Evolutionary conservation across 2,797 vertebrate genomes (phyloP), one percentile per base, ranked within the genome.

Genomic region (Spea hammondii): DNA sequence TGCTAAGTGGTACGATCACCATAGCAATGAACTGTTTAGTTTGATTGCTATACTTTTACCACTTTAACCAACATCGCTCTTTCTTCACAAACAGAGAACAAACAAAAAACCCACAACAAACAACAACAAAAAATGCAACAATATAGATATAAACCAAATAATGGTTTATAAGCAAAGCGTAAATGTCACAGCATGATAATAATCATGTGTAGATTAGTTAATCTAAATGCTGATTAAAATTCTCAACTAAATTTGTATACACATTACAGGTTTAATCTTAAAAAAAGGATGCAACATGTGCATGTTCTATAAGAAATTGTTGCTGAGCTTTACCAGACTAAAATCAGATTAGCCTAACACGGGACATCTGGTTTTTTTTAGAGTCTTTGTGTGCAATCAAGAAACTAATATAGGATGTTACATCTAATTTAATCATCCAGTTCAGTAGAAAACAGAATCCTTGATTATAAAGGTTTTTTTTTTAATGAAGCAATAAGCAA

Each of bases 341-440:
- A 47, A 49, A 67, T 62, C 59, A 49, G 65, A 49, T 48, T 67
- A 48, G 6, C 12, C 11, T 67, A 48, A 67, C 46, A 67, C 12
- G 49, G 46, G 11, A 13, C 65, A 49, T 67, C 45, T 67, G 65
- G 48, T 50, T 67, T 44, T 67, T 9, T 50, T 17, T n/a, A n/a
- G 5, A 67, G 45, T n/a, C 5, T 67, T 67, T 49, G 46, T 45
- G 2, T 10, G 14, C 32, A 12, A 54, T 54, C 32, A 57, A 53
- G n/a, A 71, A 71, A 71, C 46, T 62, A 62, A 72, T 62, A 72
- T 62, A 62, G 46, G n/a, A 72, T 62, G 71, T 49, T 60, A 48
- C 8, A 48, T 72, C 46, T 62, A 48, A 49, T 72, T 32, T 72
- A 72, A 72, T 72, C 45, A 48, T n/a, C 55, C 14, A 62, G 60